phyloP scores from a whole-genome alignment of 2,888 invertebrate genomes.

The Eucriotettix oculatus region DNA sequence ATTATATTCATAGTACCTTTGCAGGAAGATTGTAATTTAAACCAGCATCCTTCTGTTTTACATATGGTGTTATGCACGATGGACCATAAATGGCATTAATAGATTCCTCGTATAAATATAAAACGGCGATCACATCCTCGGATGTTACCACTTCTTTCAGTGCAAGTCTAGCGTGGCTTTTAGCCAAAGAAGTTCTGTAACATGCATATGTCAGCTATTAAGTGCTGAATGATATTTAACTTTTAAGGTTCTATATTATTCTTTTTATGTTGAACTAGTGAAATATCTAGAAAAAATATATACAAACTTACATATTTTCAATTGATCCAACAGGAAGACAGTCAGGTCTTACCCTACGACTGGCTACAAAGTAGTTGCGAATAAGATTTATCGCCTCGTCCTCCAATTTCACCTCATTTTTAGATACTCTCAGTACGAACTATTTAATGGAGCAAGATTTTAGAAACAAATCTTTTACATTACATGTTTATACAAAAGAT shows the following conservation, averaged over 20 bases:
- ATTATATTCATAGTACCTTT: no score
- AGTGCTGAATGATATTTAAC: no score
- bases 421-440: constrained; percentile 16
- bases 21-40: no score
- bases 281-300: background rate
- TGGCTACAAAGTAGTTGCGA: constrained; percentile 29
- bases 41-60: no score
- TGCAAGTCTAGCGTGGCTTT: constrained; percentile 19
- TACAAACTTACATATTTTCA: constrained; percentile 18
- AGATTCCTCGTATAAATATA: constrained; percentile 17
- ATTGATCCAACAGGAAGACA: constrained; percentile 19
- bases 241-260: no score
- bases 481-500: no score
- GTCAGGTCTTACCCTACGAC: constrained; percentile 25
- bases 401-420: constrained; percentile 15
- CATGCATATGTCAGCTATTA: background rate
- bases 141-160: constrained; percentile 16
- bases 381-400: constrained; percentile 24
- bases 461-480: no score
- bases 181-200: constrained; percentile 18
- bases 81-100: constrained; percentile 4
- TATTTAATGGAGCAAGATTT: constrained; percentile 2
- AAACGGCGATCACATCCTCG: constrained; percentile 19
- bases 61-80: background rate
- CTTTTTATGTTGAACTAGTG: no score